These are phyloP conservation scores for Sycophila sp. DNA, from an alignment of 1,140 invertebrate genomes.

Conservation along the genomic window DNA sequence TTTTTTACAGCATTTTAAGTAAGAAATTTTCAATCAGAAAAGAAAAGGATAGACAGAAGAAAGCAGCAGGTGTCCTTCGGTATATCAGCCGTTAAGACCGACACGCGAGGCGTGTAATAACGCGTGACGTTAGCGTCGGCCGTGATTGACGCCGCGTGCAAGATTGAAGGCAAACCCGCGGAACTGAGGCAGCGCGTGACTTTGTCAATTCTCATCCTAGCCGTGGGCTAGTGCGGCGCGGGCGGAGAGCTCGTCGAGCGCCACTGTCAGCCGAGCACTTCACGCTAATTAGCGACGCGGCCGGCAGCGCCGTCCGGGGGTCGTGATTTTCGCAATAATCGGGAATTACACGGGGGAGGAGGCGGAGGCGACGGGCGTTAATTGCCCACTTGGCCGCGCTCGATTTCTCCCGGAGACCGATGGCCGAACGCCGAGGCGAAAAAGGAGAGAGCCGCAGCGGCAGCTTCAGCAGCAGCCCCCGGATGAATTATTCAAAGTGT, in stretches of 20 bases:
- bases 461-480: too few relatives aligned
- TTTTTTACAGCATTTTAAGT: too few relatives aligned
- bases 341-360: conserved; percentile 40
- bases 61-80: too few relatives aligned
- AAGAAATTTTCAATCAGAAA: too few relatives aligned
- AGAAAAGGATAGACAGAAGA: too few relatives aligned
- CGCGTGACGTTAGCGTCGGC: neutral
- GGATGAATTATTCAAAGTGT: conserved; percentile 57
- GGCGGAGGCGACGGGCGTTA: conserved; percentile 8
- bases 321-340: conserved; percentile 47
- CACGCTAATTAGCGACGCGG: conserved; percentile 37
- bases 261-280: conserved; percentile 39
- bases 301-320: conserved; percentile 6
- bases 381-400: conserved; percentile 30
- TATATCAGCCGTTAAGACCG: neutral
- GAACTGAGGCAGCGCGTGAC: conserved; percentile 7
- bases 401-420: neutral
- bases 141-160: conserved; percentile 15
- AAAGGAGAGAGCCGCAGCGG: neutral
- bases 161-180: conserved; percentile 18
- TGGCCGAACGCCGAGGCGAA: neutral
- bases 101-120: conserved; percentile 3
- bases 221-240: neutral
- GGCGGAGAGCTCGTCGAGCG: neutral
- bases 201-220: conserved; percentile 39